Conservation (phyloP, 2,113 vertebrate species). For the Ibidorhyncha struthersii region DNA sequence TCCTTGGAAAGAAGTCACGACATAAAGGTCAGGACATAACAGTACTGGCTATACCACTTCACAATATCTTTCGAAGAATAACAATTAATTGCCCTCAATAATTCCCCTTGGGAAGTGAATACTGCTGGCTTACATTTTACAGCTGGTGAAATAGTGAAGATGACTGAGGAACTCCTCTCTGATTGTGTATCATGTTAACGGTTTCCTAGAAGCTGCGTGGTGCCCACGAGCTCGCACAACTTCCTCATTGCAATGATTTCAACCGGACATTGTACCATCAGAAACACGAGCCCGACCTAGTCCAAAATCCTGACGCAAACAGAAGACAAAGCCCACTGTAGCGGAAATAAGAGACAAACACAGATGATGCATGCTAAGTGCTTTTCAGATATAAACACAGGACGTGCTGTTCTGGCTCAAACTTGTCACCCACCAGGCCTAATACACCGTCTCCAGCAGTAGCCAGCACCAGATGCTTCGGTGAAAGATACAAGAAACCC, state of each 20-base stretch:
- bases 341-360: not conserved
- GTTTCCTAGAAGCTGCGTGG: not conserved
- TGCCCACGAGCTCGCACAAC: not conserved
- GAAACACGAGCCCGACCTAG: not conserved
- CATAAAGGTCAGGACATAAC: not conserved
- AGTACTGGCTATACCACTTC: not conserved
- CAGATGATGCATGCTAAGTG: rapidly evolving
- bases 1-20: not conserved
- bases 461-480: not conserved
- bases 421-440: not conserved
- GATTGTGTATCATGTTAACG: not conserved
- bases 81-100: not conserved
- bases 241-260: not conserved
- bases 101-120: not conserved
- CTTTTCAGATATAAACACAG: not conserved
- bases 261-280: not conserved
- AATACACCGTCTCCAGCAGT: not conserved
- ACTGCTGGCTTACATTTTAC: not conserved
- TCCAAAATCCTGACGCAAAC: not conserved
- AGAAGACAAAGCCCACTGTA: not conserved
- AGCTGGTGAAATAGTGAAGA: not conserved
- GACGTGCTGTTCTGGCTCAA: not conserved
- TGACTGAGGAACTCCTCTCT: not conserved
- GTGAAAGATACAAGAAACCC: constrained; percentile 3
- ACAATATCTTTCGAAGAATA: not conserved